Conservation (phyloP, 2,113 vertebrate genomes). For the Gallinago undulata region DNA sequence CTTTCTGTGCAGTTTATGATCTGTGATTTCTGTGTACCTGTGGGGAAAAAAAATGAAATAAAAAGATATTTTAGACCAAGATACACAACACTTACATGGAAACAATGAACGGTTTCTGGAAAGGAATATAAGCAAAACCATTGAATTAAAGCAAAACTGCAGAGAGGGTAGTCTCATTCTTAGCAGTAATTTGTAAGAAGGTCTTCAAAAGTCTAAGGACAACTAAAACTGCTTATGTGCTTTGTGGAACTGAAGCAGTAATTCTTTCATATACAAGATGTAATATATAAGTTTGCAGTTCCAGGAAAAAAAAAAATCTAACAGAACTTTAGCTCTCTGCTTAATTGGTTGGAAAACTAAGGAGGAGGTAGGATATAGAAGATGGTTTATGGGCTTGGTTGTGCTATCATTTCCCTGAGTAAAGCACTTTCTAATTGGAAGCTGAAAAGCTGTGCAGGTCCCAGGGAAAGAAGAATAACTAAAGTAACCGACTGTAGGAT, state of each 20-base stretch:
- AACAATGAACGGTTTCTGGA: not conserved
- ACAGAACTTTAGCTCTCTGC: not conserved
- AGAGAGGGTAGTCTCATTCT: not conserved
- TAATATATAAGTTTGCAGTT: not conserved
- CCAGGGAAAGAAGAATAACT: not conserved
- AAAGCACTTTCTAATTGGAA: conserved; percentile 5
- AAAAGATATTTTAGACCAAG: not conserved
- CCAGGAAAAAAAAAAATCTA: not conserved
- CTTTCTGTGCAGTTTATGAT: not conserved
- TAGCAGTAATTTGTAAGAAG: not conserved
- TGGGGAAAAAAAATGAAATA: not conserved
- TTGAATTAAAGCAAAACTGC: not conserved
- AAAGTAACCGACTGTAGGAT: not conserved
- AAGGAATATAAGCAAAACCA: not conserved
- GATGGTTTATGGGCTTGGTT: not conserved
- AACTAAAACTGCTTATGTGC: not conserved
- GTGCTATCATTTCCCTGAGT: not conserved
- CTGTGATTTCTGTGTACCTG: not conserved
- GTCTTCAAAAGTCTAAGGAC: not conserved
- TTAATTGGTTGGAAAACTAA: conserved; percentile 11
- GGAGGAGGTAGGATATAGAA: not conserved
- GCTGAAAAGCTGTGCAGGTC: not conserved
- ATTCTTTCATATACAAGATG: not conserved
- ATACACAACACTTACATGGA: not conserved
- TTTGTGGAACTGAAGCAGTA: not conserved